Conservation (phyloP, 2,888 invertebrate genomes). For the Anodontia alba region DNA sequence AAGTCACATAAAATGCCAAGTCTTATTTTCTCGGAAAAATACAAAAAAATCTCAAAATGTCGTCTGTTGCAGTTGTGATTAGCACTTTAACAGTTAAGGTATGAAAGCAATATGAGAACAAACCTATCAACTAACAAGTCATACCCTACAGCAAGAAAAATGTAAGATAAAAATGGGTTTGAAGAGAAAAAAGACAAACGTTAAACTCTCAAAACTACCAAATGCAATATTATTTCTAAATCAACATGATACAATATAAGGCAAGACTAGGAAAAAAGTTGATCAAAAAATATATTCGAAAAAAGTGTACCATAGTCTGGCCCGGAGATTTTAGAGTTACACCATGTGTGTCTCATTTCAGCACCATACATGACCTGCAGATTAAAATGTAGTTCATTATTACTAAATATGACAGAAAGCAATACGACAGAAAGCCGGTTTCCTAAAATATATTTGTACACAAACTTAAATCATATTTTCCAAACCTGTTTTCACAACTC, state of each 20-base stretch:
- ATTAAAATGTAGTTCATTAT: constrained; percentile 12
- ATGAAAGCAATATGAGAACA: constrained; percentile 9
- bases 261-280: constrained; percentile 20
- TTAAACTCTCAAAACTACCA: constrained; percentile 17
- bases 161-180: neutral
- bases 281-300: constrained; percentile 1
- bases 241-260: constrained; percentile 20
- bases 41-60: too few relatives aligned
- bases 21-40: too few relatives aligned
- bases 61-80: too few relatives aligned
- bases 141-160: constrained; percentile 14
- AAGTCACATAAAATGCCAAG: too few relatives aligned
- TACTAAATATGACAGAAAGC: neutral
- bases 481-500: too few relatives aligned
- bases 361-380: neutral
- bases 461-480: too few relatives aligned
- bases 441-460: too few relatives aligned
- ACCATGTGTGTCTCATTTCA: neutral
- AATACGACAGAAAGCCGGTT: too few relatives aligned
- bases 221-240: constrained; percentile 20
- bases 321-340: neutral
- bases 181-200: constrained; percentile 12
- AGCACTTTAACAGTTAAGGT: too few relatives aligned
- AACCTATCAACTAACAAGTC: constrained; percentile 16
- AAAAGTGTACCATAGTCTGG: constrained; percentile 5